Base-by-base conservation (phyloP, 2,797 vertebrate species). In the Lepilemur ruficaudatus region DNA sequence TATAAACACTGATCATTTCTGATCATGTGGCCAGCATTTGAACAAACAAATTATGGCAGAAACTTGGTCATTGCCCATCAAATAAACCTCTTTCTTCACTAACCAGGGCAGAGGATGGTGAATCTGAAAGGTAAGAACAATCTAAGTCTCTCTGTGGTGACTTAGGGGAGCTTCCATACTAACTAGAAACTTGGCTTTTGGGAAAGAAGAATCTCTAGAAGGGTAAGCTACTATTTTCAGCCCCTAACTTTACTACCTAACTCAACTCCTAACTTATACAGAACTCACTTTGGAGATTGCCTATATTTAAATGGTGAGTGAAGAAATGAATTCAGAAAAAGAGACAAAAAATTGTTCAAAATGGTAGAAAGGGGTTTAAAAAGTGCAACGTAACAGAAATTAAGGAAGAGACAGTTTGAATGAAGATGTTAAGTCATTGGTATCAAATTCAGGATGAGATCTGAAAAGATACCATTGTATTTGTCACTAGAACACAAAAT, bases 251-350 rank as follows among this genome's bases (percentile, higher is more conserved):
- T 63, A 41, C 57, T 41, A 69, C 11, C 28, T 59, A 72, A 72
- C 4, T 14, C 2, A 23, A 79, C 61, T 28, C 35, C 35, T 23
- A 79, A 63, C 6, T 3, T 7, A 70, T 73, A 23, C 17, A 79
- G 52, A 69, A 85, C n/a, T 61, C 13, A 41, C 35, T 61, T 79
- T 79, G 46, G 35, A 25, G 17, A 91, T 4, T 55, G 14, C 67
- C 55, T 67, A 15, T 48, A 76, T 55, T 73, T 57, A 80, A 73
- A 25, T 73, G 46, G 50, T 35, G 30, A 87, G n/a, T 79, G 23
- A 86, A 82, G 82, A 81, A 86, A 89, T 50, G 70, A 93, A 84
- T 61, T 79, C 35, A 41, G 79, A 88, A 52, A 85, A n/a, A 41
- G 57, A 69, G 32, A 65, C 14, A 72, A 18, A 48, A 69, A 41